phyloP scores from a whole-genome alignment of 2,797 vertebrate genomes.

The Podarcis lilfordi region DNA sequence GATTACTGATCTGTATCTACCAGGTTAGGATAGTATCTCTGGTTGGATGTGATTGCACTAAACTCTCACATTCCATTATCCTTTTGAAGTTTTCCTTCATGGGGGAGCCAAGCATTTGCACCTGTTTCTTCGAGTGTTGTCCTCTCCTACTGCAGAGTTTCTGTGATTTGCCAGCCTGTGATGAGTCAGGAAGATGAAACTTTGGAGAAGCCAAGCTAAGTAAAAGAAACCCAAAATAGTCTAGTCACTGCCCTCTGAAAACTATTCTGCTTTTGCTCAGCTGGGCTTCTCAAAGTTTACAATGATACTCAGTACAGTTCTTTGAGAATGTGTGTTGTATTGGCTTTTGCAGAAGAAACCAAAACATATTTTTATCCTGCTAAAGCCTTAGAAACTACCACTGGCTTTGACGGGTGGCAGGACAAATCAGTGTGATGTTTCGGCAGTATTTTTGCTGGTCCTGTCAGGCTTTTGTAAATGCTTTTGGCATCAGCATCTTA shows the following conservation, averaged over 20 bases:
- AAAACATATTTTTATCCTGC: background rate
- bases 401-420: constrained; percentile 42
- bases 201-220: background rate
- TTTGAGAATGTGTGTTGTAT: background rate
- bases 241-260: background rate
- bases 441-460: constrained; percentile 68
- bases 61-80: background rate
- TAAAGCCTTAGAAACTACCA: background rate
- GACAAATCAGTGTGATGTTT: constrained; percentile 64
- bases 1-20: background rate
- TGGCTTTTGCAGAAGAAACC: background rate
- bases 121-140: background rate
- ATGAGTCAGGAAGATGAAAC: background rate
- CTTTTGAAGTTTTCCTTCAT: background rate
- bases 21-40: background rate
- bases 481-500: constrained; percentile 55
- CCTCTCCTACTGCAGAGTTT: background rate
- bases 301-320: background rate
- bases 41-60: background rate
- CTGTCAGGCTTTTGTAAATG: constrained; percentile 68
- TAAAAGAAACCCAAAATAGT: background rate
- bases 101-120: background rate
- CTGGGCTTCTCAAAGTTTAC: too few species aligned
- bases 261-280: too few species aligned
- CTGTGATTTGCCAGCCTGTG: background rate